These are phyloP conservation scores for Rhynchonycteris naso DNA, from an alignment of 2,797 vertebrate species.

Conservation along the genomic window DNA sequence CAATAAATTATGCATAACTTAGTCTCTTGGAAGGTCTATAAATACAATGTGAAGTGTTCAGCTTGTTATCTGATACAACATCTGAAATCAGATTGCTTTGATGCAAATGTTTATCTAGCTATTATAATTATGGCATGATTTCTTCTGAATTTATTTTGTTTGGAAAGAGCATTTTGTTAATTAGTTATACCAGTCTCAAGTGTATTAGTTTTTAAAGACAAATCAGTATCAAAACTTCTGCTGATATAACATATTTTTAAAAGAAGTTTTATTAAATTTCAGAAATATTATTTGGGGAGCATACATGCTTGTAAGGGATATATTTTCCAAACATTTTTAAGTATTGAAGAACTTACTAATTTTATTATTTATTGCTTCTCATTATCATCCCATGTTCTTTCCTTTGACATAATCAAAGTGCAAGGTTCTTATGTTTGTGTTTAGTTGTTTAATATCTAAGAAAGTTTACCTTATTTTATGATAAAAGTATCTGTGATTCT, in stretches of 20 bases:
- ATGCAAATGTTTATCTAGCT: conserved; percentile 74
- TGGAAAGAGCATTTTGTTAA: conserved; percentile 74
- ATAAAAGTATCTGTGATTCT: conserved; percentile 35
- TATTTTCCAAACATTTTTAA: conserved; percentile 50
- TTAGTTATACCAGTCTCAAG: conserved; percentile 61
- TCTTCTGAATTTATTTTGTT: conserved; percentile 72
- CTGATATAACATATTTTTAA: conserved; percentile 66
- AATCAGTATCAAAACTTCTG: conserved; percentile 63
- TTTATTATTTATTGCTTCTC: background rate
- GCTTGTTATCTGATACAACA: conserved; percentile 68
- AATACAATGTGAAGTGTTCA: conserved; percentile 74
- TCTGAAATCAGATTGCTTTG: conserved; percentile 77
- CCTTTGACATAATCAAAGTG: background rate
- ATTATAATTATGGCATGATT: conserved; percentile 59
- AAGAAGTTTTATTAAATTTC: conserved; percentile 61
- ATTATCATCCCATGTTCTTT: background rate
- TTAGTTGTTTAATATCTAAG: background rate
- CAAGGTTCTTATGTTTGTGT: background rate
- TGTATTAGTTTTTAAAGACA: conserved; percentile 62
- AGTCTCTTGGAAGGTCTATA: conserved; percentile 67
- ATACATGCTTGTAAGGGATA: background rate
- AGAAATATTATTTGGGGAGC: conserved; percentile 1
- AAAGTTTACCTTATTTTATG: conserved; percentile 12
- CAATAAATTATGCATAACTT: conserved; percentile 73
- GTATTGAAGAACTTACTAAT: conserved; percentile 21